phyloP scores from a whole-genome alignment of 2,113 vertebrate genomes.

The Excalfactoria chinensis region DNA sequence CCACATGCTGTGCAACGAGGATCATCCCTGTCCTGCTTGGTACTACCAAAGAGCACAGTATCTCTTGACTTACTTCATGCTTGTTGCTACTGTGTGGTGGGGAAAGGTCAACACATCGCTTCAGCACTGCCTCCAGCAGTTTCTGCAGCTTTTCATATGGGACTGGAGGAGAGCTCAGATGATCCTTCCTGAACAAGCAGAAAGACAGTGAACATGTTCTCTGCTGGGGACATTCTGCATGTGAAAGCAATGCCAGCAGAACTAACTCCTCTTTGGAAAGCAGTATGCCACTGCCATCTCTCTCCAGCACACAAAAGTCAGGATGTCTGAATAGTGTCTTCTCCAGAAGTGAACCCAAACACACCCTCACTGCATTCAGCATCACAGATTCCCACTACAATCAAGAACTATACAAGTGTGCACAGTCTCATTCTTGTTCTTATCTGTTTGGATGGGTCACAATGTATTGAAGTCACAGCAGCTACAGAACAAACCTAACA shows the following conservation, averaged over 20 bases:
- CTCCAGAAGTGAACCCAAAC: background rate
- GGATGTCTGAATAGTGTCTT: background rate
- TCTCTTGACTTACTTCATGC: slow-evolving; percentile 65
- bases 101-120: slow-evolving; percentile 81
- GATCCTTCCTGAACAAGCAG: slow-evolving; percentile 82
- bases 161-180: slow-evolving; percentile 86
- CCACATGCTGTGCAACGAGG: background rate
- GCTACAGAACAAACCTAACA: background rate
- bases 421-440: background rate
- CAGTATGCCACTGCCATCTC: background rate
- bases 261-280: background rate
- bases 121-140: slow-evolving; percentile 82
- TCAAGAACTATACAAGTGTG: background rate
- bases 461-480: background rate
- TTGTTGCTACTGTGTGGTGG: slow-evolving; percentile 59
- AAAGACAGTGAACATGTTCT: slow-evolving; percentile 6
- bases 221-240: background rate
- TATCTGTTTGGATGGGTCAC: background rate
- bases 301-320: background rate
- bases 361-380: background rate
- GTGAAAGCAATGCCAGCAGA: background rate
- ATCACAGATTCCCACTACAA: background rate
- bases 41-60: background rate
- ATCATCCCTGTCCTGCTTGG: background rate
- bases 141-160: slow-evolving; percentile 83